phyloP scores from a whole-genome alignment of 2,888 invertebrate genomes.

The Chrysolina americana region DNA sequence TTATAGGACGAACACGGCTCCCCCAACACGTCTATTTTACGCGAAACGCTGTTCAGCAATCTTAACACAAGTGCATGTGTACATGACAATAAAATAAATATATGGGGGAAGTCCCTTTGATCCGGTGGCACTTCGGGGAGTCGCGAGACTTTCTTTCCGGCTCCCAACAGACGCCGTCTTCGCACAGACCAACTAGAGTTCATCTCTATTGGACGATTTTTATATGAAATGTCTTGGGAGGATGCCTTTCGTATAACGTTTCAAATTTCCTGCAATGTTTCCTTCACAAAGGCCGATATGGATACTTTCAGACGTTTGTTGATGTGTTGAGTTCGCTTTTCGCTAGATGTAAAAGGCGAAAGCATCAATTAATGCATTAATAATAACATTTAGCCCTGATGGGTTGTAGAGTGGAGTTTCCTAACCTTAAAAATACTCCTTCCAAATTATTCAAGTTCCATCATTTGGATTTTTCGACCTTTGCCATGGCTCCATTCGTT shows the following conservation, averaged over 20 bases:
- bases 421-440: no score
- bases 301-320: neutral
- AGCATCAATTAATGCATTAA: no score
- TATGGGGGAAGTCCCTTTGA: conserved; percentile 66
- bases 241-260: conserved; percentile 23
- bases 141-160: conserved; percentile 56
- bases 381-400: no score
- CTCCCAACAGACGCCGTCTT: conserved; percentile 55
- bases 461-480: no score
- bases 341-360: no score
- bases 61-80: conserved; percentile 67
- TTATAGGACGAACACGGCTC: conserved; percentile 54
- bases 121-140: conserved; percentile 63
- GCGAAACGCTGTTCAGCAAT: conserved; percentile 63
- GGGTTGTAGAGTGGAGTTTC: no score
- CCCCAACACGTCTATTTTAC: conserved; percentile 55
- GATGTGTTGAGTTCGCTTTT: neutral
- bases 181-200: conserved; percentile 55
- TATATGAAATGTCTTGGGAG: conserved; percentile 50
- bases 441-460: no score
- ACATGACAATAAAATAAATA: conserved; percentile 70
- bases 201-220: conserved; percentile 58
- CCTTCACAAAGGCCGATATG: conserved; percentile 18
- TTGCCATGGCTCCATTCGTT: no score
- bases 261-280: conserved; percentile 34